Evolutionary conservation across 2,113 vertebrate genomes (phyloP).

Genomic region (Pyxicephalus adspersus): DNA sequence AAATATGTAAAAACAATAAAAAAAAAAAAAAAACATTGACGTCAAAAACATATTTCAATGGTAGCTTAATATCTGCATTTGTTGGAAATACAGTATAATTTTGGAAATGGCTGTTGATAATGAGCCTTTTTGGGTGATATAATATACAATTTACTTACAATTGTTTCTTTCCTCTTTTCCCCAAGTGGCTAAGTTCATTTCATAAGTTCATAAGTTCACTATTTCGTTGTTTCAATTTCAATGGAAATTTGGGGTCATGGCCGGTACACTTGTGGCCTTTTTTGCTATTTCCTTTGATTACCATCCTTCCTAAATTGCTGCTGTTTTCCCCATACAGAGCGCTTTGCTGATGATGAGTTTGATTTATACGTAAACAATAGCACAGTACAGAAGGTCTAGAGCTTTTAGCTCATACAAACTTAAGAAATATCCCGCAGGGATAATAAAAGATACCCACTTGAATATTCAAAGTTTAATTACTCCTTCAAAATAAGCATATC

Average conservation of each 20-base stretch:
- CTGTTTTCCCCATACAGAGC: neutral
- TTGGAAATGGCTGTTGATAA: too few species aligned
- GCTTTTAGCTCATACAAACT: conserved; percentile 9
- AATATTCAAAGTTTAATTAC: conserved; percentile 16
- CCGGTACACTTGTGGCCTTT: neutral
- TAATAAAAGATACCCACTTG: neutral
- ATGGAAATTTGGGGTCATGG: conserved; percentile 29
- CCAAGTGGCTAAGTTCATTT: too few species aligned
- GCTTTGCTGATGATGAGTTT: conserved; percentile 1
- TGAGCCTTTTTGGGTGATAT: too few species aligned
- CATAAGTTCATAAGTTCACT: too few species aligned
- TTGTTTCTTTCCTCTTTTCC: too few species aligned
- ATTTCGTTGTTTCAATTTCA: conserved; percentile 20
- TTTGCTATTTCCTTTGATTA: neutral
- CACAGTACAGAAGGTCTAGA: conserved; percentile 4
- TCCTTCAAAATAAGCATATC: conserved; percentile 6
- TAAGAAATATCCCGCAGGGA: conserved; percentile 2
- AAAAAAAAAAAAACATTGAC: too few species aligned
- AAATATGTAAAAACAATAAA: too few species aligned
- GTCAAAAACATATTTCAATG: too few species aligned
- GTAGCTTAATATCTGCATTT: too few species aligned
- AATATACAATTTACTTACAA: too few species aligned
- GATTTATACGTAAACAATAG: neutral
- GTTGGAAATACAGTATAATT: too few species aligned
- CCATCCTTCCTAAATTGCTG: neutral